Evolutionary conservation across 2,113 vertebrate genomes (phyloP).

Genomic region (Isichthys henryi): DNA sequence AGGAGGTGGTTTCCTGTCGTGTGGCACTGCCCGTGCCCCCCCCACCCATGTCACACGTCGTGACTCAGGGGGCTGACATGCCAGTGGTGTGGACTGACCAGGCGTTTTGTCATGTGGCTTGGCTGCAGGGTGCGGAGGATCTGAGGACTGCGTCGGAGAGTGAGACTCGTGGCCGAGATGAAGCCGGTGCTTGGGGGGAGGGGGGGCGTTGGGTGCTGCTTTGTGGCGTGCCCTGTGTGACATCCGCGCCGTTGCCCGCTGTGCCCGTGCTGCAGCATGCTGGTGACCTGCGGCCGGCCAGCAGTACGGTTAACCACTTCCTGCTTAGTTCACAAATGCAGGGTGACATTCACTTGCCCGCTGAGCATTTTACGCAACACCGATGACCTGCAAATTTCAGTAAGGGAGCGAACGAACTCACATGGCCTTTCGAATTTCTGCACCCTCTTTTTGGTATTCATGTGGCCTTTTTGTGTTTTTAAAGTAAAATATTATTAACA

Average conservation of each 20-base stretch:
- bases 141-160: not conserved
- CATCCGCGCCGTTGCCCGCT: not conserved
- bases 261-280: not conserved
- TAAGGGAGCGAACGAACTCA: not conserved
- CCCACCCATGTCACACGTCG: not conserved
- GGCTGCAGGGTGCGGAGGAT: not conserved
- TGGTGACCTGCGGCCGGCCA: not conserved
- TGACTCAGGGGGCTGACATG: conserved; percentile 22
- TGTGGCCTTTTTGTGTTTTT: not conserved
- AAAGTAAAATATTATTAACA: not conserved
- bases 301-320: conserved; percentile 31
- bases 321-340: conserved; percentile 23
- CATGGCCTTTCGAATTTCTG: not conserved
- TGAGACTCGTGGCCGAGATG: not conserved
- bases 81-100: conserved; percentile 17
- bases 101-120: conserved; percentile 4
- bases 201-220: not conserved
- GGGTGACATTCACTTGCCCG: not conserved
- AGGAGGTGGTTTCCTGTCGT: conserved; percentile 35
- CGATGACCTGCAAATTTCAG: not conserved
- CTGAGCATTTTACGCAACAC: not conserved
- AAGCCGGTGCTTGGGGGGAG: not conserved
- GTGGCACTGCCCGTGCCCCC: conserved; percentile 14
- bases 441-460: not conserved
- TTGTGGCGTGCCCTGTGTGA: not conserved